A percentile compares a stretch with the other conserved stretches of the same genome.
Conservation (phyloP, 2,888 invertebrate species). For the Drosophila atripex region DNA sequence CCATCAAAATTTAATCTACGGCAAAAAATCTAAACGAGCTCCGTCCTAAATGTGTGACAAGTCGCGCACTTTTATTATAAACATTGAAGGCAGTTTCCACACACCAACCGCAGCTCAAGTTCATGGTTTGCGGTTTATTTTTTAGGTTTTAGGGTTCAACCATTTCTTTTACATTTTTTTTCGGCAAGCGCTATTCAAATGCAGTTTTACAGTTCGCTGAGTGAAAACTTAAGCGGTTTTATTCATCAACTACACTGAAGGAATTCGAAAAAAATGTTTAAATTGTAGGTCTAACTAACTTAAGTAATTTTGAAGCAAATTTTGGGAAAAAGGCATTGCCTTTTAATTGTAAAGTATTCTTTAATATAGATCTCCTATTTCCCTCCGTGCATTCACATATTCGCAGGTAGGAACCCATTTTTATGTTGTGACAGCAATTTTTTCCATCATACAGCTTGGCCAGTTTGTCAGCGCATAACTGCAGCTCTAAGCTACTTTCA, state of each 20-base stretch:
- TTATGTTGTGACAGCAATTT: conserved; percentile 75
- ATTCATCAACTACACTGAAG: conserved; percentile 19
- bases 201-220: conserved; percentile 75
- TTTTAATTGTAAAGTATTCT: not conserved
- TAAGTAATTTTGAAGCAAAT: not conserved
- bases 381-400: conserved; percentile 13
- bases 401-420: conserved; percentile 43
- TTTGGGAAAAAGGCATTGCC: not conserved
- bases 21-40: conserved; percentile 69
- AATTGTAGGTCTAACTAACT: not conserved
- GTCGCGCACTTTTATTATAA: conserved; percentile 69
- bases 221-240: conserved; percentile 77
- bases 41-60: conserved; percentile 68
- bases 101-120: conserved; percentile 38
- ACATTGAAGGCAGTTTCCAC: conserved; percentile 45
- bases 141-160: not conserved
- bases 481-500: conserved; percentile 70
- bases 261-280: not conserved
- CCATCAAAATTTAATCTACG: conserved; percentile 66
- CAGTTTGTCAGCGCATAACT: conserved; percentile 72
- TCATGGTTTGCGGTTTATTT: conserved; percentile 33
- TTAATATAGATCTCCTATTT: not conserved
- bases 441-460: conserved; percentile 63
- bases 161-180: conserved; percentile 29
- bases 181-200: conserved; percentile 60